phyloP scores from a whole-genome alignment of 2,113 vertebrate species.

The Cinclus mexicanus region DNA sequence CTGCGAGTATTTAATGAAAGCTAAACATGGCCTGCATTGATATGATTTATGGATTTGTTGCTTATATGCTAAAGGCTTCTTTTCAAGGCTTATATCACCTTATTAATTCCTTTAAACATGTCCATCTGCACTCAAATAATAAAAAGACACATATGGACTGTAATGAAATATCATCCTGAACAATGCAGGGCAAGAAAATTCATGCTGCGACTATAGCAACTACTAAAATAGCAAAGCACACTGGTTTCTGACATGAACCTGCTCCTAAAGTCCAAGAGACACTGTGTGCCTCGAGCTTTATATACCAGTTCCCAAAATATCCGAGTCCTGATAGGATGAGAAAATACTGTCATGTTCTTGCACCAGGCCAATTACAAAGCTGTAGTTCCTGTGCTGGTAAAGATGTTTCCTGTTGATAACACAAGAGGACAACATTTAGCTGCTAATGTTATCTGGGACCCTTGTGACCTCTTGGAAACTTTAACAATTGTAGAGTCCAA shows the following conservation, averaged over 20 bases:
- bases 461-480: constrained; percentile 70
- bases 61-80: constrained; percentile 24
- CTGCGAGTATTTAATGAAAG: not conserved
- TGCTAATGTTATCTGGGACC: constrained; percentile 82
- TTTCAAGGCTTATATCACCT: not conserved
- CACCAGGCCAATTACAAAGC: constrained; percentile 83
- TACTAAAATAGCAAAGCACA: constrained; percentile 57
- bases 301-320: constrained; percentile 95
- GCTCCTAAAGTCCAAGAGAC: constrained; percentile 53
- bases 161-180: not conserved
- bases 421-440: constrained; percentile 27
- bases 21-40: not conserved
- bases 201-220: constrained; percentile 51
- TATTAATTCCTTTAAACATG: not conserved
- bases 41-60: not conserved
- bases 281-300: constrained; percentile 71
- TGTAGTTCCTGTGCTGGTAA: constrained; percentile 87
- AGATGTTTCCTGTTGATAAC: constrained; percentile 99
- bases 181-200: not conserved
- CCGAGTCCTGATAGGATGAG: constrained; percentile 82
- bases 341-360: constrained; percentile 77
- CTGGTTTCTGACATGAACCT: constrained; percentile 44
- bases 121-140: constrained; percentile 7
- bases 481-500: constrained; percentile 51
- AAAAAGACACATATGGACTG: not conserved